A percentile compares a stretch with the other conserved stretches of the same genome.
Conservation (phyloP, 2,113 vertebrate genomes). For the Clinocottus analis region DNA sequence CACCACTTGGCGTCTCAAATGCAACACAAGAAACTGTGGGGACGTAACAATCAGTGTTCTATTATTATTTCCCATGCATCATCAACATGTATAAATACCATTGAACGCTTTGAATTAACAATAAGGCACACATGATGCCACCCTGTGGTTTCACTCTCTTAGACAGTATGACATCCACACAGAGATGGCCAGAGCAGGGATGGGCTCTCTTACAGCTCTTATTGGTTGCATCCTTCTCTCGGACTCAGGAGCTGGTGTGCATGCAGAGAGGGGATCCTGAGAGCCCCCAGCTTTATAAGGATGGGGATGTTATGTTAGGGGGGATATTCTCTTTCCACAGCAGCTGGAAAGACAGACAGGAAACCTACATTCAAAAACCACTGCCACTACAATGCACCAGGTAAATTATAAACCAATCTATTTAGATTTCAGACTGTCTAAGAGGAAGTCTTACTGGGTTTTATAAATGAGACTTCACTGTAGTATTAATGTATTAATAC, state of each 20-base stretch:
- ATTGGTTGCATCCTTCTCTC: slow-evolving; percentile 50
- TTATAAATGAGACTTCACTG: neutral
- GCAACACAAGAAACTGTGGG: too few species aligned
- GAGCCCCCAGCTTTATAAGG: slow-evolving; percentile 56
- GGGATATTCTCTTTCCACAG: slow-evolving; percentile 79
- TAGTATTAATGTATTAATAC: slow-evolving; percentile 25
- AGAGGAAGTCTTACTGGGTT: neutral
- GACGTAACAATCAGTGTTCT: neutral
- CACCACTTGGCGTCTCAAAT: too few species aligned
- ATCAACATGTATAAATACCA: slow-evolving; percentile 50
- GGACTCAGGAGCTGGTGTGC: slow-evolving; percentile 60
- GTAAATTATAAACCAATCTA: slow-evolving; percentile 48
- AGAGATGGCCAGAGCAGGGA: slow-evolving; percentile 62
- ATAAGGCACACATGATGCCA: slow-evolving; percentile 2
- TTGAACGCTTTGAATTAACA: neutral
- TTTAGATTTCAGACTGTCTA: neutral
- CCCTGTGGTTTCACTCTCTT: neutral
- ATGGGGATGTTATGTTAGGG: slow-evolving; percentile 77
- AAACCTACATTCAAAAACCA: slow-evolving; percentile 65
- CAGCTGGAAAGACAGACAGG: slow-evolving; percentile 61
- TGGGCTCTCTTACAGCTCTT: slow-evolving; percentile 67
- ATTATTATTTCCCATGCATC: neutral
- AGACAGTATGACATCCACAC: slow-evolving; percentile 46
- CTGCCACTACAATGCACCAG: slow-evolving; percentile 72
- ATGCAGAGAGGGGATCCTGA: slow-evolving; percentile 60